Evolutionary conservation across 1,140 invertebrate genomes (phyloP).

Genomic region (Drosophila orena): DNA sequence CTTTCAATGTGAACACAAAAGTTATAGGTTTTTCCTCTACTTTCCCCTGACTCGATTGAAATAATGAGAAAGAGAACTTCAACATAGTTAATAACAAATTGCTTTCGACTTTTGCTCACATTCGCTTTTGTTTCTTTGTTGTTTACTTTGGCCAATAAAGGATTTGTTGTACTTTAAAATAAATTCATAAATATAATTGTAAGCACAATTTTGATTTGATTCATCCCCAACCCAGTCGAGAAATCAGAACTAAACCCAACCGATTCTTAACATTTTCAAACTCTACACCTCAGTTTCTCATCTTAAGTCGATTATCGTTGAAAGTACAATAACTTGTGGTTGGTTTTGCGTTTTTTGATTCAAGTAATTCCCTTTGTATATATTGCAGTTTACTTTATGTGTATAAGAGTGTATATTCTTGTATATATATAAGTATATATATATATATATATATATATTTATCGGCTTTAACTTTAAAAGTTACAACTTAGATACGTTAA

Average conservation of each 20-base stretch:
- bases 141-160: slow-evolving; percentile 74
- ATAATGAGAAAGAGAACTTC: slow-evolving; percentile 62
- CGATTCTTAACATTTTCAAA: slow-evolving; percentile 41
- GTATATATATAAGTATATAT: slow-evolving; percentile 44
- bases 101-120: slow-evolving; percentile 40
- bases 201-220: slow-evolving; percentile 73
- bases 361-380: slow-evolving; percentile 76
- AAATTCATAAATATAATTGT: slow-evolving; percentile 80
- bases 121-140: slow-evolving; percentile 28
- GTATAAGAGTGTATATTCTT: slow-evolving; percentile 55
- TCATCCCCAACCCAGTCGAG: slow-evolving; percentile 28
- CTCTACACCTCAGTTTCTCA: slow-evolving; percentile 2
- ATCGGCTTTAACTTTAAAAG: slow-evolving; percentile 77
- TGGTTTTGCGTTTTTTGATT: slow-evolving; percentile 63
- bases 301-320: slow-evolving; percentile 32
- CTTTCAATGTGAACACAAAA: slow-evolving; percentile 77
- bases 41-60: slow-evolving; percentile 38
- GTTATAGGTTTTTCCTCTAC: slow-evolving; percentile 28
- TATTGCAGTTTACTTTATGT: slow-evolving; percentile 74
- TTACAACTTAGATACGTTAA: slow-evolving; percentile 77
- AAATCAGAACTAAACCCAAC: slow-evolving; percentile 37
- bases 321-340: slow-evolving; percentile 43
- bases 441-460: slow-evolving; percentile 48
- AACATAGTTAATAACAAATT: slow-evolving; percentile 75
- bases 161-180: slow-evolving; percentile 79